phyloP scores from a whole-genome alignment of 2,113 vertebrate species.

The Meleagris gallopavo region DNA sequence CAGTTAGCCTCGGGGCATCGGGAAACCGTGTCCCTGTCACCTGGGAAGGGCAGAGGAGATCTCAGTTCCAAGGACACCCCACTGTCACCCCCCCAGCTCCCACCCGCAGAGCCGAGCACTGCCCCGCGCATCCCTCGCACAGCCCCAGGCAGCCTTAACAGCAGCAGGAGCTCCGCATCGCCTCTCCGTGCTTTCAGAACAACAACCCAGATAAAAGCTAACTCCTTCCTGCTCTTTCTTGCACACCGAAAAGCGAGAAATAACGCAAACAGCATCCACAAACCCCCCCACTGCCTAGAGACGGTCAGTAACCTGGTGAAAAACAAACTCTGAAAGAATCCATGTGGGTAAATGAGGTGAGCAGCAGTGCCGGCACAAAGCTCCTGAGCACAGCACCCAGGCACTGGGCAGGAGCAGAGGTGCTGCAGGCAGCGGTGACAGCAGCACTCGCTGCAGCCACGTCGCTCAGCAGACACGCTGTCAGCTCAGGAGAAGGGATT shows the following conservation, averaged over 20 bases:
- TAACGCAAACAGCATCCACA: fast-evolving
- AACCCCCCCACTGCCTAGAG: fast-evolving
- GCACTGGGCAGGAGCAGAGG: too few species aligned
- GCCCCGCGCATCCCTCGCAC: neutral
- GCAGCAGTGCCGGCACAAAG: neutral
- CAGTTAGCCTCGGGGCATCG: constrained; percentile 6
- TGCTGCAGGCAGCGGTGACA: neutral
- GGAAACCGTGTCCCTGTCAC: neutral
- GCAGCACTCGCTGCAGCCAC: neutral
- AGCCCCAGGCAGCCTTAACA: neutral
- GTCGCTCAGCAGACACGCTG: neutral
- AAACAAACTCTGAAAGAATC: neutral
- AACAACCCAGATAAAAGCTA: neutral
- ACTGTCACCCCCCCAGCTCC: neutral
- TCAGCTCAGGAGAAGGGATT: constrained; percentile 36
- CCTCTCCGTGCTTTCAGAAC: neutral
- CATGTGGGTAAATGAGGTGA: fast-evolving
- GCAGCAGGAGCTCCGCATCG: neutral
- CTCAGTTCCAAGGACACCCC: neutral
- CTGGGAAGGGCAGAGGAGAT: constrained; percentile 1
- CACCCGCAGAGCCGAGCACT: neutral
- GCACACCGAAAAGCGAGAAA: neutral
- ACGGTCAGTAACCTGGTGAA: neutral
- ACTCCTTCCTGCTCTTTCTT: neutral
- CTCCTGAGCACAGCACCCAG: neutral